Base-by-base conservation (phyloP, 1,140 invertebrate species). In the Leguminivora glycinivorella region DNA sequence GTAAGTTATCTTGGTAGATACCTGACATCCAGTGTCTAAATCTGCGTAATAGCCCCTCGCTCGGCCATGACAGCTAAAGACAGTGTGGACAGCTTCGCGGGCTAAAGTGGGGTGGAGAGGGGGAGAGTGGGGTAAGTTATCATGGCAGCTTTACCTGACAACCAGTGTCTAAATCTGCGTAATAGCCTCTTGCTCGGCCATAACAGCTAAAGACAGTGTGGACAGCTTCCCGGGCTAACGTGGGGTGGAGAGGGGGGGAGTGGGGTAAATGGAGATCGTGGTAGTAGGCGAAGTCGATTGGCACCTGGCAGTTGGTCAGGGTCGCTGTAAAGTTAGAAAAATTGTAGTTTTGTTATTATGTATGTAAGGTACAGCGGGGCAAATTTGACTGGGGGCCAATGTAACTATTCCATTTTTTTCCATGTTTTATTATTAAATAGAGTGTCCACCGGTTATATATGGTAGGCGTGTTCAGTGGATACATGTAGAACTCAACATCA, bases 101-200 rank as follows among this genome's bases (percentile, higher is more conserved):
- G 79, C 78, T 67, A 91, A 87, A 7, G 92, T 92, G 0, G 93
- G 93, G 74, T 93, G 88, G 0, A 93, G 81, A 0, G 93, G 93
- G 0, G 93, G 93, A 70, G 93, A 74, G 72, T 93, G 92, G 0
- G 91, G 92, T 19, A 93, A 68, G 74, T 93, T 93, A 2, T 89
- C 81, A 72, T 93, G 93, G 78, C 93, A 94, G n/a, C 31, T 12
- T 0, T 43, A 93, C 92, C 89, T 93, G 93, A 75, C 93, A 93
- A 24, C 90, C 91, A 19, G 89, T 83, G 40, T 92, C 83, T 0
- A 93, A 80, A 70, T 94, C 93, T 26, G 93, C 93, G 70, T 93
- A 93, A 52, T 93, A 92, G 7, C 93, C 92, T 63, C 88, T 87
- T 9, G 68, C 73, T 12, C 87, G 79, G 4, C 87, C 92, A 1